Percentiles rank a stretch among this genome's conserved stretches.
phyloP scores from a whole-genome alignment of 2,113 vertebrate genomes.

The human (Homo sapiens) region DNA sequence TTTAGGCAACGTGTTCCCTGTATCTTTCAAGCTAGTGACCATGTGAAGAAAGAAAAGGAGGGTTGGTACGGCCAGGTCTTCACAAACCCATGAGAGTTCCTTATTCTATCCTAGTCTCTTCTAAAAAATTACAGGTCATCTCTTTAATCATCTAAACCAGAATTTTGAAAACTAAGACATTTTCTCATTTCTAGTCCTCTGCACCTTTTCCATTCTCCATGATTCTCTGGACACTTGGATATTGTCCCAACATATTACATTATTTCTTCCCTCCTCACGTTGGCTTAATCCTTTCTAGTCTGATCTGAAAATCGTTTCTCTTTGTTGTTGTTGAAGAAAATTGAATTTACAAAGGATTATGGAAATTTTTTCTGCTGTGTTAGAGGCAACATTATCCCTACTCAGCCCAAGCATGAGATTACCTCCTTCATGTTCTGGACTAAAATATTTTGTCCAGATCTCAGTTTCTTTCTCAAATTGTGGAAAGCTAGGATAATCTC shows the following conservation, averaged over 20 bases:
- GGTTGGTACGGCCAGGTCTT: neutral
- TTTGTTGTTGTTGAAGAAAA: neutral
- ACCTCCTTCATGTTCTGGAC: neutral
- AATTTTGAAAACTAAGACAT: neutral
- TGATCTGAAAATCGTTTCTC: neutral
- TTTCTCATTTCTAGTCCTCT: neutral
- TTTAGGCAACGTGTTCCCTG: neutral
- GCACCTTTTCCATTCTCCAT: neutral
- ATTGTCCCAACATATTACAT: neutral
- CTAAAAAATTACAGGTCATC: neutral
- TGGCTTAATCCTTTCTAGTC: neutral
- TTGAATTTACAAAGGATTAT: neutral
- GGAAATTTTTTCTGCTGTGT: neutral
- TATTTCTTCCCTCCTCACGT: neutral
- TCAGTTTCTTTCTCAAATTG: neutral
- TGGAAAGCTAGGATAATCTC: neutral
- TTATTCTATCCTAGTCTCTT: neutral
- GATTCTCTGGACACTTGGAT: neutral
- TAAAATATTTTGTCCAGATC: neutral
- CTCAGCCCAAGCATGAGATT: neutral
- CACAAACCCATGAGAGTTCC: neutral
- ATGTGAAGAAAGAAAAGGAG: neutral
- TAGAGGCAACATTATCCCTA: neutral
- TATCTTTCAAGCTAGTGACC: neutral
- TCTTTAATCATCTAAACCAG: neutral